Base-by-base conservation (phyloP, 2,113 vertebrate species). In the Oncorhynchus mykiss region DNA sequence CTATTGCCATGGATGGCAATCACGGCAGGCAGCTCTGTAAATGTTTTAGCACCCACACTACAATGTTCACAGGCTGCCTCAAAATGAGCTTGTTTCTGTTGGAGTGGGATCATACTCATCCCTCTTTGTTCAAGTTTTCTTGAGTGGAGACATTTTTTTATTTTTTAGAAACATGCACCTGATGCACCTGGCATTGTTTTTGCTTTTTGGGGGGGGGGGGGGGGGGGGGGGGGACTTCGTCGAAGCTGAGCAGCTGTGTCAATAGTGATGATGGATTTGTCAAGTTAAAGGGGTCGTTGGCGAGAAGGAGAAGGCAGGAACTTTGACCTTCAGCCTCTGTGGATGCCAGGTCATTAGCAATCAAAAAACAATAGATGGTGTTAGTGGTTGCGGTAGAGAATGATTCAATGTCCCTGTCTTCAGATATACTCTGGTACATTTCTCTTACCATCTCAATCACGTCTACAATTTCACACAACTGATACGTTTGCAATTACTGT, bases 191-290 rank as follows among this genome's bases (percentile, higher is more conserved):
- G 59, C 59, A 24, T 22, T 62, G 59, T n/a, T 62, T 62, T 62
- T 22, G 31, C 5, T 31, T 62, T 62, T 1, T 0, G 1, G 39
- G 8, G 3, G n/a, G 45, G 29, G 62, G 18, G 74, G 0, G 2
- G 39, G 8, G 0, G 2, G 39, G 8, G 3, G n/a, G 45, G 29
- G 62, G 18, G 74, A 31, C 74, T 81, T 84, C 65, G 79, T 68
- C 22, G 18, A n/a, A 2, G n/a, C n/a, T 62, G 59, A 62, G 59
- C 59, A 62, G 59, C n/a, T 74, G 49, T 80, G 54, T 82, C 66
- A 49, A 29, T 80, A 80, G 83, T 16, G 81, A 84, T 16, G 79
- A 84, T 39, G 79, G 72, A 74, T 82, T 78, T 80, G 62, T 80
- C 70, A 67, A 70, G 70, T 77, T 87, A 75, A 73, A 69, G 71